Percentiles rank a stretch among this genome's conserved stretches.
These are phyloP conservation scores for Pomacea canaliculata DNA, from an alignment of 2,888 invertebrate species.

Conservation along the genomic window DNA sequence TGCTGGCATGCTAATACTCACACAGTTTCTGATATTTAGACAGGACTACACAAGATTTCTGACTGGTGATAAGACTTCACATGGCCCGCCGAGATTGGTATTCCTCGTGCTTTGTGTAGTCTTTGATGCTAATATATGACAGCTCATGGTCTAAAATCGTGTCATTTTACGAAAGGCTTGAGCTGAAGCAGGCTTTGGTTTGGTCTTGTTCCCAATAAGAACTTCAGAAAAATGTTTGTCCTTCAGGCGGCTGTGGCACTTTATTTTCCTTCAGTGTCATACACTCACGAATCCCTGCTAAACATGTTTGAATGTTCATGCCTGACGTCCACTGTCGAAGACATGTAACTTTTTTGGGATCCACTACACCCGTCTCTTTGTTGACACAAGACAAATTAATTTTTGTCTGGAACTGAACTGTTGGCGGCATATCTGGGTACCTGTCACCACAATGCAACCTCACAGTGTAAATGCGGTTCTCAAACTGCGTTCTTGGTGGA, in stretches of 20 bases:
- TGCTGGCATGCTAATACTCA: too few relatives aligned
- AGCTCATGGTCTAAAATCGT: too few relatives aligned
- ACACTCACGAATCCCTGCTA: slow-evolving; percentile 89
- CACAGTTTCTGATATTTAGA: too few relatives aligned
- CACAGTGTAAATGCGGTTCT: slow-evolving; percentile 92
- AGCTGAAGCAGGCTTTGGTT: background rate
- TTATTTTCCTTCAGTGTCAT: slow-evolving; percentile 97
- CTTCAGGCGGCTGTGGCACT: slow-evolving; percentile 98
- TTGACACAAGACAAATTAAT: slow-evolving; percentile 99
- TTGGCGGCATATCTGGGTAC: slow-evolving; percentile 97
- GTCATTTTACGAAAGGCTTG: too few relatives aligned
- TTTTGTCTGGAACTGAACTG: slow-evolving; percentile 95
- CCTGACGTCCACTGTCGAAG: slow-evolving; percentile 26
- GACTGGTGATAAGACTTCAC: too few relatives aligned
- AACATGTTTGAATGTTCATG: slow-evolving; percentile 78
- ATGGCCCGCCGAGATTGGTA: too few relatives aligned
- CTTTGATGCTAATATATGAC: too few relatives aligned
- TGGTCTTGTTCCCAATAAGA: background rate
- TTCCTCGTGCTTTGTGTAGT: too few relatives aligned
- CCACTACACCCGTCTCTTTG: slow-evolving; percentile 85
- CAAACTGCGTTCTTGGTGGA: slow-evolving; percentile 96
- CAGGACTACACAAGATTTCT: too few relatives aligned
- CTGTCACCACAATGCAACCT: slow-evolving; percentile 96
- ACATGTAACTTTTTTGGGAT: slow-evolving; percentile 28
- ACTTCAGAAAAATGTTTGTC: slow-evolving; percentile 83